Conservation (phyloP, 2,888 invertebrate species). For the Mythimna loreyi region DNA sequence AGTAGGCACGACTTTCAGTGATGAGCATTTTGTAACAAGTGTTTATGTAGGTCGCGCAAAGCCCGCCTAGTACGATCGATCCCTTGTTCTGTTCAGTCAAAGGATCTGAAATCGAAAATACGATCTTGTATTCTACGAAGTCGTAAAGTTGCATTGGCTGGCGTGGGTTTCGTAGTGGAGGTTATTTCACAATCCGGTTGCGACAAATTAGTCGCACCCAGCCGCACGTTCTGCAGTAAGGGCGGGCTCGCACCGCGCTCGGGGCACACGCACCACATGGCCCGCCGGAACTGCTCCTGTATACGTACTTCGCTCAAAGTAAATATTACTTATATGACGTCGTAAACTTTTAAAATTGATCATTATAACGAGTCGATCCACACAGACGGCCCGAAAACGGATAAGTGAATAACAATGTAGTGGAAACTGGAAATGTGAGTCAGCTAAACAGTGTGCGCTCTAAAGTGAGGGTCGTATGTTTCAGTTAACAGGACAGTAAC, state of each 20-base stretch:
- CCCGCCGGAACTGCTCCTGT: not conserved
- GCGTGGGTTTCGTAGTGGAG: conserved; percentile 4
- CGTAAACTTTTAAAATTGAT: not conserved
- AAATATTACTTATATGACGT: not conserved
- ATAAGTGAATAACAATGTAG: not conserved
- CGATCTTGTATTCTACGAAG: not conserved
- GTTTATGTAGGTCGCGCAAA: conserved; percentile 52
- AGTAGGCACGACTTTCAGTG: conserved; percentile 30
- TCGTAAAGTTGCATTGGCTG: not conserved
- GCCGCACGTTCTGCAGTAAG: not conserved
- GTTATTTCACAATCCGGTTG: conserved; percentile 29
- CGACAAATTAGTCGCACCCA: conserved; percentile 11
- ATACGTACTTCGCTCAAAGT: not conserved
- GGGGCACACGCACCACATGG: not conserved
- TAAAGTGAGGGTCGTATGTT: conserved; percentile 31
- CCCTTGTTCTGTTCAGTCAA: no score
- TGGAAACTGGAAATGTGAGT: conserved; percentile 10
- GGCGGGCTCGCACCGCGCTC: not conserved
- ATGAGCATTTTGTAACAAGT: conserved; percentile 40
- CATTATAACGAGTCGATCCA: not conserved
- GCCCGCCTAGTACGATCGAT: no score
- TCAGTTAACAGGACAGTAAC: conserved; percentile 47
- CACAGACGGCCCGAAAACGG: not conserved
- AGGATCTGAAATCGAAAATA: no score
- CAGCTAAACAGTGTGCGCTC: conserved; percentile 11